Base-by-base conservation (phyloP, 2,888 invertebrate genomes). In the Smittia sp. region DNA sequence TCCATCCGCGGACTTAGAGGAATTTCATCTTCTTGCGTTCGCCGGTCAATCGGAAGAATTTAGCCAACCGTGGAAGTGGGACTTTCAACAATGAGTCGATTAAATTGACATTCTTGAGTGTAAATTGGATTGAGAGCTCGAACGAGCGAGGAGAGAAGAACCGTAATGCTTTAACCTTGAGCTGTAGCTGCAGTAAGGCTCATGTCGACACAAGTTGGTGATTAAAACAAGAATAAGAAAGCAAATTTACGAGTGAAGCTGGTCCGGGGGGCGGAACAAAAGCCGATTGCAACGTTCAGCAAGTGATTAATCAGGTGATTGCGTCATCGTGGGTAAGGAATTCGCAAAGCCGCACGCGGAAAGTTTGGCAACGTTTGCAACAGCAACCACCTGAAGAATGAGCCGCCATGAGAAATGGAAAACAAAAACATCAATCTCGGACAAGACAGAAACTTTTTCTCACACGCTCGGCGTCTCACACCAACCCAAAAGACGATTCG, bases 201-300 rank as follows among this genome's bases (percentile, higher is more conserved):
- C 32, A 32, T 32, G 32, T 32, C 32, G 32, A 32, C 4, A 9
- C 32, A 32, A 32, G 32, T 32, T 32, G 32, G 32, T 9, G 32
- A 32, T 46, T 46, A 46, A 46, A 46, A 46, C 46, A 46, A 46
- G 13, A 46, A 46, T n/a, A 46, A 46, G n/a, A 46, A 46, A 46
- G 11, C 46, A 11, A 46, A 15, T 46, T 46, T 46, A 46, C 46
- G 15, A 46, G 46, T n/a, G 2, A 11, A n/a, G 46, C 46, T 46
- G 46, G 46, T 46, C 46, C n/a, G 46, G 46, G n/a, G n/a, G 46
- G 46, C 46, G 46, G 15, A 46, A 46, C 46, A 46, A 46, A 46
- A 11, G 46, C 46, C 6, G 15, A 46, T 11, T 46, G 15, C 46
- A n/a, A n/a, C n/a, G n/a, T n/a, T n/a, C n/a, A n/a, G n/a, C n/a